Evolutionary conservation across 2,113 vertebrate species (phyloP).

Genomic region (Sinocyclocheilus rhinocerous): DNA sequence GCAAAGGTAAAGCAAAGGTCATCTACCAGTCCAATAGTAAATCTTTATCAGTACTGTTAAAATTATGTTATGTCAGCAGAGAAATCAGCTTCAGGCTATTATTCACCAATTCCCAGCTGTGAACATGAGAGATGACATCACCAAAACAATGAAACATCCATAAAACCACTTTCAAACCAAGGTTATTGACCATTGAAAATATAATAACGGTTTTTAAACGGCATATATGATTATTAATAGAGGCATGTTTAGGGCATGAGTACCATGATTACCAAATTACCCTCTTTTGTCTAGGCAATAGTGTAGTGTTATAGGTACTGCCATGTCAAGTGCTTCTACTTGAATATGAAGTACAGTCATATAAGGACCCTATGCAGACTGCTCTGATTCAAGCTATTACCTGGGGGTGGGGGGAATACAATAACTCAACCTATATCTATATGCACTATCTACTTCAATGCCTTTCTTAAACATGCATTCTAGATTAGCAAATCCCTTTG

Average conservation of each 20-base stretch:
- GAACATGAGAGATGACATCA: constrained; percentile 34
- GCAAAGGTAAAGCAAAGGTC: constrained; percentile 41
- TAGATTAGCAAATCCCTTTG: not conserved
- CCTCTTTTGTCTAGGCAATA: not conserved
- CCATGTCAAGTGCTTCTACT: not conserved
- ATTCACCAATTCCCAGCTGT: constrained; percentile 27
- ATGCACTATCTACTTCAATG: not conserved
- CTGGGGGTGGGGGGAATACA: not conserved
- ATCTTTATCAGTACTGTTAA: not conserved
- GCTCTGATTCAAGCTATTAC: not conserved
- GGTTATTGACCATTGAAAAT: constrained; percentile 19
- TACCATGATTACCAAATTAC: constrained; percentile 21
- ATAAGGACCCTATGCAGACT: not conserved
- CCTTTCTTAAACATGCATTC: not conserved
- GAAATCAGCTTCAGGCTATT: constrained; percentile 36
- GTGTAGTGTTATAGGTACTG: not conserved
- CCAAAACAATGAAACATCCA: constrained; percentile 14
- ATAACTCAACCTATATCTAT: not conserved
- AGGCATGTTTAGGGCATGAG: not conserved
- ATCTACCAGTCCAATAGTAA: constrained; percentile 4
- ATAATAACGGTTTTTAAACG: constrained; percentile 28
- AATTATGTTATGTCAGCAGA: constrained; percentile 7
- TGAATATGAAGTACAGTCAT: not conserved
- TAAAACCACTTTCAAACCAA: constrained; percentile 22
- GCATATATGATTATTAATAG: constrained; percentile 18